Percentiles rank a stretch among this genome's conserved stretches.
Conservation (phyloP, 2,113 vertebrate species). For the Mus pahari region DNA sequence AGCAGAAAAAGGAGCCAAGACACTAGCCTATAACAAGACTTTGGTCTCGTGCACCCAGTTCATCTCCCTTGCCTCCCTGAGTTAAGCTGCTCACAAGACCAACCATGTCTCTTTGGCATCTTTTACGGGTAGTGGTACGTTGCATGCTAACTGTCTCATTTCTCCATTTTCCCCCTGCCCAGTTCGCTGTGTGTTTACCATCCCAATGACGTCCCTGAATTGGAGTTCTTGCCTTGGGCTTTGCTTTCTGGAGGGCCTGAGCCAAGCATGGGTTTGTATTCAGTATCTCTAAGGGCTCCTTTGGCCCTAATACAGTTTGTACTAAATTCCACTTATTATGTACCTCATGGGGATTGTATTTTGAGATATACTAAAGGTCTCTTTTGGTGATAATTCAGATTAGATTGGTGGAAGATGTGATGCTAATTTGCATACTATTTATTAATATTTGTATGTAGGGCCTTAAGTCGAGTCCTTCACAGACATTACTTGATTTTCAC, state of each 20-base stretch:
- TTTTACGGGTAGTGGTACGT: background rate
- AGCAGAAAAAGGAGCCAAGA: background rate
- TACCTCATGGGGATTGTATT: background rate
- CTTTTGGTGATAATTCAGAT: background rate
- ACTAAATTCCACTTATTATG: background rate
- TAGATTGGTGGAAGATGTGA: background rate
- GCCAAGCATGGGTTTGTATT: background rate
- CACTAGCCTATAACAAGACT: background rate
- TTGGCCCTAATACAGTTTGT: background rate
- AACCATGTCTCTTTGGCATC: background rate
- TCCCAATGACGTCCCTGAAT: background rate
- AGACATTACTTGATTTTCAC: background rate
- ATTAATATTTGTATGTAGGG: background rate
- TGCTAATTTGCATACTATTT: slow-evolving; percentile 17
- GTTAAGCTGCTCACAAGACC: background rate
- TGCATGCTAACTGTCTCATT: too few species aligned
- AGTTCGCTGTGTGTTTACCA: background rate
- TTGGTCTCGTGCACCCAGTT: background rate
- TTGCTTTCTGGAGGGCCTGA: background rate
- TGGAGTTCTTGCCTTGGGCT: background rate
- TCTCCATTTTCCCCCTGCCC: background rate
- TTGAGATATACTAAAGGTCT: background rate
- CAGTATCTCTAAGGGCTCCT: slow-evolving; percentile 22
- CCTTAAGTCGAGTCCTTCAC: background rate
- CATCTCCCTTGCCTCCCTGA: background rate